Conservation (phyloP, 2,113 vertebrate species). For the Tupaia tana region DNA sequence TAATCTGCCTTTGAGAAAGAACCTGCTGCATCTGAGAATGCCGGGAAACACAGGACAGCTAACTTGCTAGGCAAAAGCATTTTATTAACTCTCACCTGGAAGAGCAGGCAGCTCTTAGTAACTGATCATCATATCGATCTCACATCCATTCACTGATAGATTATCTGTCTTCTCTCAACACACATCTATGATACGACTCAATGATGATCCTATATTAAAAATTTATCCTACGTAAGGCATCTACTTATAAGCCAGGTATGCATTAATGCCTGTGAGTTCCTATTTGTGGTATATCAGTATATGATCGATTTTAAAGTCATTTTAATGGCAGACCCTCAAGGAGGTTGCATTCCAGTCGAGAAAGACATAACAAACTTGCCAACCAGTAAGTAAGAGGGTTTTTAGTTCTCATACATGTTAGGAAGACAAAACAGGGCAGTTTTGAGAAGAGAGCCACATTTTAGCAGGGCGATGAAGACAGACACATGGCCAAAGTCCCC, state of each 20-base stretch:
- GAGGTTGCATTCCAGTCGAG: background rate
- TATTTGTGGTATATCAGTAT: background rate
- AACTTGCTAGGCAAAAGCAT: background rate
- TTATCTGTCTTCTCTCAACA: slow-evolving; percentile 37
- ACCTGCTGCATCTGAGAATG: background rate
- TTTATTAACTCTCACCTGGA: background rate
- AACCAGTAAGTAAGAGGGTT: background rate
- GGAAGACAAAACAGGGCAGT: background rate
- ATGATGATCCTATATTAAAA: background rate
- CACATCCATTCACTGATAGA: background rate
- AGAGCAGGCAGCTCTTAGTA: background rate
- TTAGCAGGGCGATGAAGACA: background rate
- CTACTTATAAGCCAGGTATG: background rate
- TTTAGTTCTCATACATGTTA: background rate
- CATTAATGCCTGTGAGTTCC: background rate
- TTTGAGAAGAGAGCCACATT: background rate
- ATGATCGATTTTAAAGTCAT: background rate
- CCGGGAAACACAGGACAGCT: background rate
- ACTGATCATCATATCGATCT: background rate
- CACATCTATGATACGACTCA: background rate
- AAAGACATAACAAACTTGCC: background rate
- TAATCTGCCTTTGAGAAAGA: slow-evolving; percentile 3
- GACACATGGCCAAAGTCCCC: background rate
- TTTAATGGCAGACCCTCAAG: background rate
- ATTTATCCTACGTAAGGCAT: background rate